Evolutionary conservation across 1,140 invertebrate species (phyloP).

Genomic region (Maniola jurtina): DNA sequence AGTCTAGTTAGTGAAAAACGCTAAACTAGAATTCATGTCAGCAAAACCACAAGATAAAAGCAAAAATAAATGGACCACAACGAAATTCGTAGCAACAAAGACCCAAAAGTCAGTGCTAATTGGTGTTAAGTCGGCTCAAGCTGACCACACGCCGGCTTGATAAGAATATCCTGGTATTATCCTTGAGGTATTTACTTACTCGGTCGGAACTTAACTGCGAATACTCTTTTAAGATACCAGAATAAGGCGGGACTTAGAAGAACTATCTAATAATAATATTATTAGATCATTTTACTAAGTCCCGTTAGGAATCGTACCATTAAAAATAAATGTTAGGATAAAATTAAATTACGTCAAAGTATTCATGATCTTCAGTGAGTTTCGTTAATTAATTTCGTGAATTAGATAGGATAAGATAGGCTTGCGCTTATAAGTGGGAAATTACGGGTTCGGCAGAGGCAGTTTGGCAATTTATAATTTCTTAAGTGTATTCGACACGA

Average conservation of each 20-base stretch:
- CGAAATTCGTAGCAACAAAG: neutral
- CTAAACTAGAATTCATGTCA: neutral
- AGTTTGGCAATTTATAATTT: no score
- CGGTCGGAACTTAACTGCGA: slow-evolving; percentile 7
- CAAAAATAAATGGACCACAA: neutral
- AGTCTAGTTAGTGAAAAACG: neutral
- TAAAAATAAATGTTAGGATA: no score
- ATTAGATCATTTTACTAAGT: no score
- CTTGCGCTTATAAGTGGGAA: no score
- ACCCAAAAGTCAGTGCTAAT: slow-evolving; percentile 34
- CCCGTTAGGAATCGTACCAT: neutral
- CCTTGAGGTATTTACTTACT: slow-evolving; percentile 37
- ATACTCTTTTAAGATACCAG: neutral
- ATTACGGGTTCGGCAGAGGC: no score
- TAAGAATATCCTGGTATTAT: slow-evolving; percentile 43
- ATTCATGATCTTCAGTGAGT: no score
- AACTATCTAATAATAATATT: neutral
- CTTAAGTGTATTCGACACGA: no score
- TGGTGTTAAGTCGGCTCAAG: slow-evolving; percentile 33
- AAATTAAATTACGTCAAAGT: no score
- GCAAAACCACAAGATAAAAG: neutral
- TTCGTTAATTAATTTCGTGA: no score
- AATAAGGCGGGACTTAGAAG: neutral
- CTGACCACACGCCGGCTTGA: slow-evolving; percentile 32
- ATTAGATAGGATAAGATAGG: no score